Conservation (phyloP, 2,888 invertebrate species). For the Drosophila siamana region DNA sequence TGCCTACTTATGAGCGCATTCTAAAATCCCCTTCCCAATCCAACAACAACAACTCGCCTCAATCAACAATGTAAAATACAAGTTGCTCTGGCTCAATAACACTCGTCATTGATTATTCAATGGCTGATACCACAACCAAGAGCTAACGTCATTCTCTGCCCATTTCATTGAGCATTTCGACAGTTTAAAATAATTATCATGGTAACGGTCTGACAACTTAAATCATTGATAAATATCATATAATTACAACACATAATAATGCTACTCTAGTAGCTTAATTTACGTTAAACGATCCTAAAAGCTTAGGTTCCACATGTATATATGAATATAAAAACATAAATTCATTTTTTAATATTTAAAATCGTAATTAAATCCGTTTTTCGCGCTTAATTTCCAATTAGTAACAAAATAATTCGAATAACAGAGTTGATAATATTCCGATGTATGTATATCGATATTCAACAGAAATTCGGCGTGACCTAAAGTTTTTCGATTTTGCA, state of each 20-base stretch:
- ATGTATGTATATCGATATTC: constrained; percentile 23
- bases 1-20: constrained; percentile 66
- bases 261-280: not conserved
- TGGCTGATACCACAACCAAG: constrained; percentile 6
- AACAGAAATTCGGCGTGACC: constrained; percentile 3
- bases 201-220: too few species aligned
- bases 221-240: not conserved
- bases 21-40: constrained; percentile 23
- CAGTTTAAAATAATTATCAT: not conserved
- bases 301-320: not conserved
- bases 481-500: not conserved
- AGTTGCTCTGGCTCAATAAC: constrained; percentile 38
- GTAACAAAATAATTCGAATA: constrained; percentile 12
- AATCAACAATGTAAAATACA: constrained; percentile 51
- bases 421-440: constrained; percentile 28
- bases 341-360: not conserved
- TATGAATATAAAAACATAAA: not conserved
- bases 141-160: constrained; percentile 10
- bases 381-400: constrained; percentile 37
- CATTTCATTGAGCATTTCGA: constrained; percentile 1
- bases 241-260: not conserved
- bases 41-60: constrained; percentile 8
- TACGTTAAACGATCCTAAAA: not conserved
- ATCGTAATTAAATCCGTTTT: not conserved
- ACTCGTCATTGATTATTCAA: constrained; percentile 60